Percentiles rank a stretch among this genome's conserved stretches.
Evolutionary conservation across 2,113 vertebrate species (phyloP).

Genomic region (Neodon shergylaensis): DNA sequence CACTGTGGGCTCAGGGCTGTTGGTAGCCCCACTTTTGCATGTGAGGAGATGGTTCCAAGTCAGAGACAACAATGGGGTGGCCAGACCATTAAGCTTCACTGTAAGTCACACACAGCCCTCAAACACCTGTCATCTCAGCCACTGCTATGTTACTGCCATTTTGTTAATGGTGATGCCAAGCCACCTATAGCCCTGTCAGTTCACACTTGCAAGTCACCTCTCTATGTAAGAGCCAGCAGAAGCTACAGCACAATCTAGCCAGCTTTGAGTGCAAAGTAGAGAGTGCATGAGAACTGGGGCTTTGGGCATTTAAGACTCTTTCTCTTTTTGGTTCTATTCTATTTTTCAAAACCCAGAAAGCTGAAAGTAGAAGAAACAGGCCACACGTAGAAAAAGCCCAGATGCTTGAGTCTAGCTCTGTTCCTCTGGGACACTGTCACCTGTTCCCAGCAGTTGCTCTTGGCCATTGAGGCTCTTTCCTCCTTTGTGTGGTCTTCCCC

Average conservation of each 20-base stretch:
- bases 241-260: neutral
- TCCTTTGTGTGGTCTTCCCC: neutral
- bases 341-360: slow-evolving; percentile 11
- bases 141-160: neutral
- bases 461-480: neutral
- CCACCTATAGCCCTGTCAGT: neutral
- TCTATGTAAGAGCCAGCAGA: neutral
- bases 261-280: neutral
- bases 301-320: neutral
- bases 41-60: neutral
- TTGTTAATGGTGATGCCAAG: neutral
- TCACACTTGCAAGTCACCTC: neutral
- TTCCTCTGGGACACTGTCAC: neutral
- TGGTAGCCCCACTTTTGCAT: neutral
- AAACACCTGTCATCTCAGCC: neutral
- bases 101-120: neutral
- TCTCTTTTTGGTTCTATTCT: slow-evolving; percentile 11
- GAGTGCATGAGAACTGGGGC: neutral
- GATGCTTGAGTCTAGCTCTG: neutral
- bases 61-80: neutral
- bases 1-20: neutral
- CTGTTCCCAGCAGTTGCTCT: neutral
- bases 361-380: neutral
- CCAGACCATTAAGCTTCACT: neutral
- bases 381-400: neutral